Evolutionary conservation across 2,888 invertebrate species (phyloP).

Genomic region (Stictocephala bisonia): DNA sequence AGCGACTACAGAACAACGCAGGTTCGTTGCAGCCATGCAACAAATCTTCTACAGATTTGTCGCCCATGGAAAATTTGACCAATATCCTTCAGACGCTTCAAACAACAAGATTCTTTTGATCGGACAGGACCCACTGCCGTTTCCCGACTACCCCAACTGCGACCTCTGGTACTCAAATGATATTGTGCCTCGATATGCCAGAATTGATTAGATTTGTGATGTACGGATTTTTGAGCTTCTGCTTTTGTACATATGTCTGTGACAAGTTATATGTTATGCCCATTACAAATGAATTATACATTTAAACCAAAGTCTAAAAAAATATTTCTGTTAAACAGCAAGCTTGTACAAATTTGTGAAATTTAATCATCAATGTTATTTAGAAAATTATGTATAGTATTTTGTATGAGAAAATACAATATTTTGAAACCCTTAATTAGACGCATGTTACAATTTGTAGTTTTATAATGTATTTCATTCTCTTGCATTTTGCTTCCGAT

Average conservation of each 20-base stretch:
- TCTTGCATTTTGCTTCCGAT: too few species aligned
- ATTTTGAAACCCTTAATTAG: too few species aligned
- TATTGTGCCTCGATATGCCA: conserved; percentile 79
- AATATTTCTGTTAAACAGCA: too few species aligned
- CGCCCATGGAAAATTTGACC: conserved; percentile 77
- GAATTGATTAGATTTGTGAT: conserved; percentile 73
- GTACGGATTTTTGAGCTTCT: neutral
- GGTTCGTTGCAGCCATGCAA: conserved; percentile 83
- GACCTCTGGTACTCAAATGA: conserved; percentile 81
- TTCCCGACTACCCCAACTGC: conserved; percentile 77
- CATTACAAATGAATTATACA: too few species aligned
- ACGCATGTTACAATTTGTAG: too few species aligned
- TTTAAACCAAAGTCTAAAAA: too few species aligned
- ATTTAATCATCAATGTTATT: too few species aligned
- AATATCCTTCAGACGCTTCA: conserved; percentile 66
- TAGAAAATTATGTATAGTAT: too few species aligned
- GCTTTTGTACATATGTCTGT: conserved; percentile 18
- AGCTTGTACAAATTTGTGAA: too few species aligned
- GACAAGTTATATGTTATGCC: too few species aligned
- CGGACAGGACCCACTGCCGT: conserved; percentile 76
- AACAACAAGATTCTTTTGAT: conserved; percentile 72
- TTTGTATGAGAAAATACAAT: too few species aligned
- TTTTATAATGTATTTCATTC: too few species aligned
- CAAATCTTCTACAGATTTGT: conserved; percentile 85
- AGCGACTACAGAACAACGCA: conserved; percentile 77